Percentiles rank a stretch among this genome's conserved stretches.
Conservation (phyloP, 2,888 invertebrate species). For the Xestobium rufovillosum region DNA sequence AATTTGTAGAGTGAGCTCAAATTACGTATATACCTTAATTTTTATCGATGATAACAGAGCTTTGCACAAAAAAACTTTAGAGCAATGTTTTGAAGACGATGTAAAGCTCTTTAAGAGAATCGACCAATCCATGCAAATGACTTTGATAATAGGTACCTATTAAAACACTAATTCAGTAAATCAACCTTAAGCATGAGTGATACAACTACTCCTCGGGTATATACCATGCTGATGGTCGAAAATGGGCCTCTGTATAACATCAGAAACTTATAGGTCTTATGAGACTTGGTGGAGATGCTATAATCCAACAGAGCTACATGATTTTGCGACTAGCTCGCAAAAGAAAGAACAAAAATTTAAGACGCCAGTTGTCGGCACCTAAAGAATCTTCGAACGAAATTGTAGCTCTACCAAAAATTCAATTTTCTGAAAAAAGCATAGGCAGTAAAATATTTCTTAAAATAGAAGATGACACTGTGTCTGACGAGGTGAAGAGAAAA, state of each 20-base stretch:
- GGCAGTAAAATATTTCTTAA: conserved; percentile 1
- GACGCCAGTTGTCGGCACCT: background rate
- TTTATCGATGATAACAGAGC: conserved; percentile 27
- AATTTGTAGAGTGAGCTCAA: no score
- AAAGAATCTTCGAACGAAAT: no score
- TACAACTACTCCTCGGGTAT: conserved; percentile 1
- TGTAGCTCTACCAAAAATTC: no score
- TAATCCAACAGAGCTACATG: conserved; percentile 22
- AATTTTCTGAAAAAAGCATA: background rate
- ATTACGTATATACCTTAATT: no score
- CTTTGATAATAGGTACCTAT: conserved; percentile 20
- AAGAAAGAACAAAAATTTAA: conserved; percentile 4
- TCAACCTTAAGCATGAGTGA: conserved; percentile 2
- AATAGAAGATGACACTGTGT: background rate
- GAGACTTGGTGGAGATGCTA: conserved; percentile 17
- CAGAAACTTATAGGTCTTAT: conserved; percentile 12
- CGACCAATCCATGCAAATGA: conserved; percentile 20
- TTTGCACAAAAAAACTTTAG: conserved; percentile 20
- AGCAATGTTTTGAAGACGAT: conserved; percentile 21
- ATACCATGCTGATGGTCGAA: no score
- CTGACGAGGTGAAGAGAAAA: conserved; percentile 6
- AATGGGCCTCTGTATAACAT: no score
- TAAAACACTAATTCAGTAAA: background rate
- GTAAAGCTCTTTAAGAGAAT: conserved; percentile 25
- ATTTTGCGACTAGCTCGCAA: conserved; percentile 20